Base-by-base conservation (phyloP, 2,113 vertebrate species). In the Girardinichthys multiradiatus region DNA sequence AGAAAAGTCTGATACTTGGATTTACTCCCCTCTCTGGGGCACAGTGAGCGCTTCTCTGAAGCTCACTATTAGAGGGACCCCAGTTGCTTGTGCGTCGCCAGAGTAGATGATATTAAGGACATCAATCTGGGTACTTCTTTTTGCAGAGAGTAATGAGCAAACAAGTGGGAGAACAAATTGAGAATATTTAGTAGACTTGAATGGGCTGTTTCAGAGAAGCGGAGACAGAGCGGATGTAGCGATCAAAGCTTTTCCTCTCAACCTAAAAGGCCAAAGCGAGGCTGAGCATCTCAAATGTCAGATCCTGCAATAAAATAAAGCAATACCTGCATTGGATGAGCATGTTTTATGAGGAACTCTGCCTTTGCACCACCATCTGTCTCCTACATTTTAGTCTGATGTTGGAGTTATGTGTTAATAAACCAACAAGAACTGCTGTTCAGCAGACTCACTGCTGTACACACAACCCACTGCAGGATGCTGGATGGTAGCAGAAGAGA, bases 1-100 rank as follows among this genome's bases (percentile, higher is more conserved):
- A 83, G 82, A 90, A 90, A 90, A 89, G 91, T 87, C 87, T 82
- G 91, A 94, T 84, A 88, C 82, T 90, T 82, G 88, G 90, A 93
- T 94, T 92, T 92, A 84, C 77, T 63, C 85, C 74, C 79, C 63
- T 89, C 92, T 90, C 91, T 72, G 84, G 91, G 89, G 90, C 71
- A 83, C 68, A 73, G 76, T 74, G 84, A 87, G 87, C 68, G 82
- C 87, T 77, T 92, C 90, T 89, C 86, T 82, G 84, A 91, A 81
- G 83, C 90, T 89, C 83, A 63, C 77, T 90, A 86, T 92, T 87
- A 85, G 81, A 90, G 90, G 82, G 83, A 72, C 87, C 86, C 63
- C 14, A 61, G 79, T 87, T 77, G 88, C 85, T 81, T 70, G 69
- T 85, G 48, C 48, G 88, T 82, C 72, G 59, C 89, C 73, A 71